phyloP scores from a whole-genome alignment of 2,113 vertebrate genomes.

The Mastomys coucha region DNA sequence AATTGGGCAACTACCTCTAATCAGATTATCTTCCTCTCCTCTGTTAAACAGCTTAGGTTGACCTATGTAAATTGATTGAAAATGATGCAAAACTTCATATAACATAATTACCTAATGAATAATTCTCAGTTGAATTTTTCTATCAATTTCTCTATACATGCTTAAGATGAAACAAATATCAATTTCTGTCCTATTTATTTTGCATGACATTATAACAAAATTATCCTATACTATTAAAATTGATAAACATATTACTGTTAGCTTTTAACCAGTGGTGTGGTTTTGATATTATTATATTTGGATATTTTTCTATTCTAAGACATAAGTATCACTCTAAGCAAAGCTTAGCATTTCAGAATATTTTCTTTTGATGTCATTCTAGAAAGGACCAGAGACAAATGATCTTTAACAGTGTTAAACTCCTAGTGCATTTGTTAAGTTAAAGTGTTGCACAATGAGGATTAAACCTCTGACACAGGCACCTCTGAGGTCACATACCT shows the following conservation, averaged over 20 bases:
- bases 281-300: background rate
- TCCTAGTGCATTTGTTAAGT: background rate
- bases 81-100: background rate
- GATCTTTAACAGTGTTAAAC: background rate
- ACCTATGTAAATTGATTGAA: background rate
- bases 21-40: background rate
- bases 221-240: background rate
- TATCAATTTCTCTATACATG: background rate
- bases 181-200: conserved; percentile 16
- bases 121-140: background rate
- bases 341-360: background rate
- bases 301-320: background rate
- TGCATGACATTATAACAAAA: background rate
- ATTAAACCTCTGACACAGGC: background rate
- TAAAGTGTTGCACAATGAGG: background rate
- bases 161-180: conserved; percentile 16
- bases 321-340: background rate
- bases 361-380: background rate
- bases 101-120: conserved; percentile 12
- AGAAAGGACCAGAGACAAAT: background rate
- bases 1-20: background rate
- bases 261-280: background rate
- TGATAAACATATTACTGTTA: background rate
- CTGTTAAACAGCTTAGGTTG: background rate
- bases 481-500: too few species aligned